phyloP scores from a whole-genome alignment of 2,888 invertebrate species.

The Apamea epomidion region DNA sequence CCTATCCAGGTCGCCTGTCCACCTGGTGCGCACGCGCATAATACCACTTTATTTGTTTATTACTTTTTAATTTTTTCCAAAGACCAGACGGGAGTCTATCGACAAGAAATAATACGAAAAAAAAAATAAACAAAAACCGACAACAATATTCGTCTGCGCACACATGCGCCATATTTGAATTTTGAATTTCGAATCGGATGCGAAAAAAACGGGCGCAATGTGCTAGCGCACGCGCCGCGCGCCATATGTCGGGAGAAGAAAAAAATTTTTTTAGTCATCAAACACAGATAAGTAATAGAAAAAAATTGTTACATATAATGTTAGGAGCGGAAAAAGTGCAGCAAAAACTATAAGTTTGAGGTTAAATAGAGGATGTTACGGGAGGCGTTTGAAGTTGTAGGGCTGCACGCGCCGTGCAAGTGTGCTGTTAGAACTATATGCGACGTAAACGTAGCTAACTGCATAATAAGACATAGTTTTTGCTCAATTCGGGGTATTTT shows the following conservation, averaged over 20 bases:
- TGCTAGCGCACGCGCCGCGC: conserved; percentile 86
- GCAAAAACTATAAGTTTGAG: conserved; percentile 84
- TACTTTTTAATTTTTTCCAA: conserved; percentile 70
- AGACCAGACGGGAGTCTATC: conserved; percentile 77
- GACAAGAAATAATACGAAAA: conserved; percentile 73
- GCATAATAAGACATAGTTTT: neutral
- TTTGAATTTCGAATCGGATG: conserved; percentile 88
- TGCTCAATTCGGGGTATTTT: neutral
- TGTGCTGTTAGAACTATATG: neutral
- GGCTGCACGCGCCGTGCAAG: conserved; percentile 45
- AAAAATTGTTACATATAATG: conserved; percentile 89
- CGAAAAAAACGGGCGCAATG: conserved; percentile 89
- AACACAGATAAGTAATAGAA: conserved; percentile 86
- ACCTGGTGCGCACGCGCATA: conserved; percentile 60
- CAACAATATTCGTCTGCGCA: conserved; percentile 80
- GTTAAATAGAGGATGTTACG: conserved; percentile 84
- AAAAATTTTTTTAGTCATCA: conserved; percentile 85
- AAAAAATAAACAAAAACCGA: conserved; percentile 77
- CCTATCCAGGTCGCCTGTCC: conserved; percentile 60
- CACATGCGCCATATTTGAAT: conserved; percentile 87
- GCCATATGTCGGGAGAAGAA: conserved; percentile 82
- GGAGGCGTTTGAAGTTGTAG: conserved; percentile 71
- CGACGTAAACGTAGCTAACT: neutral
- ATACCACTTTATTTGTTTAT: conserved; percentile 76
- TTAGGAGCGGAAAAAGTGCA: conserved; percentile 85